Evolutionary conservation across 2,888 invertebrate species (phyloP).

Genomic region (Griposia aprilina): DNA sequence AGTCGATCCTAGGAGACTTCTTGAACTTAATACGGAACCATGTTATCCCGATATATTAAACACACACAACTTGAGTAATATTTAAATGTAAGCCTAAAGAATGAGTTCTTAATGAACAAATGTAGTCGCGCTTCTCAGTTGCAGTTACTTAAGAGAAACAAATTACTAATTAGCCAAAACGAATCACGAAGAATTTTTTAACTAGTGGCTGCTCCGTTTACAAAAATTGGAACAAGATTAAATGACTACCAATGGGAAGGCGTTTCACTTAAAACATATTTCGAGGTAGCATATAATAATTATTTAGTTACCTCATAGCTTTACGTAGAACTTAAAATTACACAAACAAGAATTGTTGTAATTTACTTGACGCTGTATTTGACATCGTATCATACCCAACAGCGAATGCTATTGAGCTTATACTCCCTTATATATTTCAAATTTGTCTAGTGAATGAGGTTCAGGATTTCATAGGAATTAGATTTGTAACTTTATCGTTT

Average conservation of each 20-base stretch:
- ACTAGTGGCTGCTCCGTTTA: background rate
- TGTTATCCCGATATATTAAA: conserved; percentile 3
- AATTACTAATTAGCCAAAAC: background rate
- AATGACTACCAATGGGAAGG: background rate
- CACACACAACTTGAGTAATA: background rate
- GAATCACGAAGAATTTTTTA: background rate
- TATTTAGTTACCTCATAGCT: background rate
- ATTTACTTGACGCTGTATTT: conserved; percentile 4
- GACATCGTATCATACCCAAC: conserved; percentile 2
- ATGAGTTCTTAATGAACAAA: background rate
- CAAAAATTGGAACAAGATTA: background rate
- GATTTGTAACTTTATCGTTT: background rate
- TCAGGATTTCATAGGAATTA: background rate
- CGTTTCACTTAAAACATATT: background rate
- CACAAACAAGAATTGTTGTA: conserved; percentile 15
- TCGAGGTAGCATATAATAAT: too few relatives aligned
- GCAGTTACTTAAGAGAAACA: background rate
- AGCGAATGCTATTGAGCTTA: background rate
- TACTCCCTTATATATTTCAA: background rate
- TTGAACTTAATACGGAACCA: conserved; percentile 6
- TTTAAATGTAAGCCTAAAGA: background rate
- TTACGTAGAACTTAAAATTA: conserved; percentile 9
- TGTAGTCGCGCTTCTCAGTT: background rate
- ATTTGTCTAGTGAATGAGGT: background rate
- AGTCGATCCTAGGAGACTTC: background rate